Evolutionary conservation across 2,888 invertebrate species (phyloP).

Genomic region (Drosophila maculinotata): DNA sequence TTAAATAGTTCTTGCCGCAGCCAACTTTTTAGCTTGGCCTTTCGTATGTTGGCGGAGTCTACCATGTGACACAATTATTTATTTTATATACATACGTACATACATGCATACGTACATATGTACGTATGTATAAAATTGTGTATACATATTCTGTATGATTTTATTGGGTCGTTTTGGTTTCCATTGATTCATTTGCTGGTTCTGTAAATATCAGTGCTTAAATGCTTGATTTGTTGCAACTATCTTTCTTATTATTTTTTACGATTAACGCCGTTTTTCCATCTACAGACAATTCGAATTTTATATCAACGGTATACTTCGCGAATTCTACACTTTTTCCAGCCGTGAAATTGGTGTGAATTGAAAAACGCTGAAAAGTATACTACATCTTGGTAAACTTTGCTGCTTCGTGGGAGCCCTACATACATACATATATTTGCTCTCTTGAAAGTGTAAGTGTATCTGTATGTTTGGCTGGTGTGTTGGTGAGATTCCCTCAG

Average conservation of each 20-base stretch:
- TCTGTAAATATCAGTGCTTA: neutral
- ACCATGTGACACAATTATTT: slow-evolving; percentile 33
- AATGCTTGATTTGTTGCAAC: neutral
- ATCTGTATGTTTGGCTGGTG: slow-evolving; percentile 1
- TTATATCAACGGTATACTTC: neutral
- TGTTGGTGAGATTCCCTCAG: slow-evolving; percentile 34
- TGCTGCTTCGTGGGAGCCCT: slow-evolving; percentile 23
- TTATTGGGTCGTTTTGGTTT: neutral
- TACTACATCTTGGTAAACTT: slow-evolving; percentile 49
- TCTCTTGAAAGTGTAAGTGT: slow-evolving; percentile 25
- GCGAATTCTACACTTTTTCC: slow-evolving; percentile 18
- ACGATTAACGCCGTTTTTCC: neutral
- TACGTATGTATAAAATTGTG: slow-evolving; percentile 52
- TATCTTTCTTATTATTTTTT: neutral
- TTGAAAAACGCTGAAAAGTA: slow-evolving; percentile 60
- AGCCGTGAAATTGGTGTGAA: slow-evolving; percentile 30
- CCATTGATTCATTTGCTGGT: neutral
- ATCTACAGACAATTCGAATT: slow-evolving; percentile 1
- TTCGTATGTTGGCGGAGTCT: slow-evolving; percentile 3
- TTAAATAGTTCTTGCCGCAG: neutral
- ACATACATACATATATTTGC: slow-evolving; percentile 2
- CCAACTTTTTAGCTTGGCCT: neutral
- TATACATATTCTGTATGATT: slow-evolving; percentile 47
- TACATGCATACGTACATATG: neutral
- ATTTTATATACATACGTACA: slow-evolving; percentile 18